These are phyloP conservation scores for Pollimyrus isidori DNA, from an alignment of 2,113 vertebrate species.

Conservation along the genomic window DNA sequence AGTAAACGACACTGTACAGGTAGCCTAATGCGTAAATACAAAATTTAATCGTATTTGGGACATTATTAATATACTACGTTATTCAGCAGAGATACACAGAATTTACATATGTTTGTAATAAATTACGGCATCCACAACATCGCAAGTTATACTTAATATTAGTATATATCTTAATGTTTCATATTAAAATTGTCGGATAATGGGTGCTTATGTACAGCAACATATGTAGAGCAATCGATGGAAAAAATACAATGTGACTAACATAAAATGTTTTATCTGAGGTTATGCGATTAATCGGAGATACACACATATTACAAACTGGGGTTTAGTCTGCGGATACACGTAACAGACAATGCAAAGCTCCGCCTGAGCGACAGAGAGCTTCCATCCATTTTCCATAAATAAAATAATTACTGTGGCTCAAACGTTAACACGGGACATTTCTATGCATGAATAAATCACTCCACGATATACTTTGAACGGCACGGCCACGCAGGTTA, in stretches of 20 bases:
- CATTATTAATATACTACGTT: neutral
- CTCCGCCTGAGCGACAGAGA: neutral
- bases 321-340: neutral
- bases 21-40: neutral
- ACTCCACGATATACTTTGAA: neutral
- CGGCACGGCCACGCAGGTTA: neutral
- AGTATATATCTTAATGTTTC: neutral
- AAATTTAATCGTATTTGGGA: neutral
- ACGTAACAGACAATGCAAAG: neutral
- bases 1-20: neutral
- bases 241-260: neutral
- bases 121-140: neutral
- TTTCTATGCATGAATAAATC: neutral
- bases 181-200: neutral
- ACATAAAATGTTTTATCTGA: neutral
- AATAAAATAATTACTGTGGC: neutral
- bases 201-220: neutral
- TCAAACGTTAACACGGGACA: neutral
- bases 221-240: neutral
- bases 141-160: neutral
- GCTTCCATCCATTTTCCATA: neutral
- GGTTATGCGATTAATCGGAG: neutral
- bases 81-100: neutral
- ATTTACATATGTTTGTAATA: neutral
- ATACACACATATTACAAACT: neutral